Base-by-base conservation (phyloP, 1,140 invertebrate species). In the Drosophila hydei region DNA sequence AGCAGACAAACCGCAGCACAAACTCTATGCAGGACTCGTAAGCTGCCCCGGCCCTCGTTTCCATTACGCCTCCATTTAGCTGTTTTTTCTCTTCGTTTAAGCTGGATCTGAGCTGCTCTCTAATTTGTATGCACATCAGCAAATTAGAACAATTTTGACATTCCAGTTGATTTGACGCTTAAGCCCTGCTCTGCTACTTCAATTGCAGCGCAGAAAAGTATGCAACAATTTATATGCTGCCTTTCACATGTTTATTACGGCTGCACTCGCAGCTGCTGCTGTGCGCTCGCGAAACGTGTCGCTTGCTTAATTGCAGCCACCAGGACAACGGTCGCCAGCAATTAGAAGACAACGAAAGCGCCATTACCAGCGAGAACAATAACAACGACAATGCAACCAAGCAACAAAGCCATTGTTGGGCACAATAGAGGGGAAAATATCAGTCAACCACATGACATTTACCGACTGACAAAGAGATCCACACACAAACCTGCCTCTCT, bases 51-150 rank as follows among this genome's bases (percentile, higher is more conserved):
- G n/a, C n/a, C n/a, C n/a, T n/a, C n/a, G n/a, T n/a, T n/a, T 45
- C 19, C 16, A 3, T 18, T 18, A 18, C 18, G 27, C 54, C 55
- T 11, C 30, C 52, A 54, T 59, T 59, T 45, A 50, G 50, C 42
- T 63, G 12, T 55, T 38, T 36, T 33, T 21, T 8, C 4, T 45
- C 33, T 33, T n/a, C n/a, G n/a, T n/a, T 9, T 30, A 27, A 56
- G 12, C 42, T 25, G 4, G 23, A 7, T 2, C 38, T 4, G 6
- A 30, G 48, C n/a, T 5, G 25, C 23, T 48, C 38, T 59, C 54
- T 78, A 79, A 83, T 88, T 63, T 83, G 83, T 79, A 89, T 88
- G 83, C 79, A 74, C 64, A 83, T 70, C 75, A 76, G 69, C 61
- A 88, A 76, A 88, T 88, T 88, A 88, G 72, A 79, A 75, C 60